Percentiles rank a stretch among this genome's conserved stretches.
phyloP scores from a whole-genome alignment of 2,888 invertebrate genomes.

The Diaphora mendica region DNA sequence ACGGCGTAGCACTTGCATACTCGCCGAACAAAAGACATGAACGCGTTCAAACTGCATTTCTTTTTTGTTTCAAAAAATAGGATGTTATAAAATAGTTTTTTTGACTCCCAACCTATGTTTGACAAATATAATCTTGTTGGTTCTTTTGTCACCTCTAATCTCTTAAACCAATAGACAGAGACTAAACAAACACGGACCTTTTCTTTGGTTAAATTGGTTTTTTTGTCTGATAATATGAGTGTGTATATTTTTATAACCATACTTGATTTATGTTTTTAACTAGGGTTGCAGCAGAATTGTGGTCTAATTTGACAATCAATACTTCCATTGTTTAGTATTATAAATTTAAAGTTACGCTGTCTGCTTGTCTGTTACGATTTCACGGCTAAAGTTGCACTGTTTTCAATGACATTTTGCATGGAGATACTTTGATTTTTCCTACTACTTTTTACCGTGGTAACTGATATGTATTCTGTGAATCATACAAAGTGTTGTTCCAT shows the following conservation, averaged over 20 bases:
- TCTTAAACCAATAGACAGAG: conserved; percentile 23
- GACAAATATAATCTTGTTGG: conserved; percentile 20
- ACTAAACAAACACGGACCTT: conserved; percentile 15
- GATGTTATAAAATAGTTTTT: neutral
- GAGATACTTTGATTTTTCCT: too few species aligned
- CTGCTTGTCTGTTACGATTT: too few species aligned
- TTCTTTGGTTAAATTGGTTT: conserved; percentile 1
- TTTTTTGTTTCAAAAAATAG: neutral
- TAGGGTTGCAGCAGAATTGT: neutral
- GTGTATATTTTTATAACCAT: neutral
- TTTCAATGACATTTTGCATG: too few species aligned
- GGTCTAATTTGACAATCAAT: neutral
- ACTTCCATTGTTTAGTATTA: too few species aligned
- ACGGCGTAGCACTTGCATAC: neutral
- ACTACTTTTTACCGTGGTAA: too few species aligned
- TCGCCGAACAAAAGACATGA: neutral
- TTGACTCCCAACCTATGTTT: neutral
- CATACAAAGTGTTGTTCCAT: too few species aligned
- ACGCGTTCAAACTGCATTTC: neutral
- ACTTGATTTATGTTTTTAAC: neutral
- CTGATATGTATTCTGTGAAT: too few species aligned
- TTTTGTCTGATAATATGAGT: neutral
- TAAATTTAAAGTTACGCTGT: too few species aligned
- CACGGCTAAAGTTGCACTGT: too few species aligned
- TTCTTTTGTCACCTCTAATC: conserved; percentile 18